Conservation (phyloP, 2,888 invertebrate species). For the Acrobasis suavella region DNA sequence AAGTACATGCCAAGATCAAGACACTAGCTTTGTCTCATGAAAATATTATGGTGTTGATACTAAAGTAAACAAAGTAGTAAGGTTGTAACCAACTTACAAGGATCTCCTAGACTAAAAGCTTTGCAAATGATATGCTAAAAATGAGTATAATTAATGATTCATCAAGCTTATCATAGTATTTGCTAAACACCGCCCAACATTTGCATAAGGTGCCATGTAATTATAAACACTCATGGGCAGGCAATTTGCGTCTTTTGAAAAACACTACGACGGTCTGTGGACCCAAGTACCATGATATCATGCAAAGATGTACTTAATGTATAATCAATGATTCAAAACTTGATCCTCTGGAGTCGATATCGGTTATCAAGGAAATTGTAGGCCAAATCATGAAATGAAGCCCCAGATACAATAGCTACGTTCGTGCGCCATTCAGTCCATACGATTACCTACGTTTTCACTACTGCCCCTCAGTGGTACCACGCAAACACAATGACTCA, state of each 20-base stretch:
- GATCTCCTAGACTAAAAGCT: not conserved
- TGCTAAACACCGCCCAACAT: slow-evolving; percentile 1
- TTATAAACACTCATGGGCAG: not conserved
- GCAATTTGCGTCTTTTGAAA: slow-evolving; percentile 1
- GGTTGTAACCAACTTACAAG: not conserved
- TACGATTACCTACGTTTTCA: slow-evolving; percentile 59
- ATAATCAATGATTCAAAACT: not conserved
- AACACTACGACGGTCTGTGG: not conserved
- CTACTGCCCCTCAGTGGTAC: slow-evolving; percentile 60
- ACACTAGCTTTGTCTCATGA: not conserved
- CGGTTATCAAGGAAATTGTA: slow-evolving; percentile 8
- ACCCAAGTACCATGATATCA: not conserved
- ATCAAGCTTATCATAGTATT: slow-evolving; percentile 45
- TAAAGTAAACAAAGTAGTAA: not conserved
- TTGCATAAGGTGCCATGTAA: not conserved
- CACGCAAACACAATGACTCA: slow-evolving; percentile 73
- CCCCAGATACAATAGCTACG: slow-evolving; percentile 44
- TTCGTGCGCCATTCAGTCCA: slow-evolving; percentile 65
- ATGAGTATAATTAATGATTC: slow-evolving; percentile 17
- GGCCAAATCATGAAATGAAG: slow-evolving; percentile 41
- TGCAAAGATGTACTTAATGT: not conserved
- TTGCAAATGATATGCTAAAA: not conserved
- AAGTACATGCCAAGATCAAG: not conserved
- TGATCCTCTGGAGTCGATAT: not conserved
- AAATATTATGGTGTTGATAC: not conserved